Conservation (phyloP, 2,888 invertebrate genomes). For the Diloba caeruleocephala region DNA sequence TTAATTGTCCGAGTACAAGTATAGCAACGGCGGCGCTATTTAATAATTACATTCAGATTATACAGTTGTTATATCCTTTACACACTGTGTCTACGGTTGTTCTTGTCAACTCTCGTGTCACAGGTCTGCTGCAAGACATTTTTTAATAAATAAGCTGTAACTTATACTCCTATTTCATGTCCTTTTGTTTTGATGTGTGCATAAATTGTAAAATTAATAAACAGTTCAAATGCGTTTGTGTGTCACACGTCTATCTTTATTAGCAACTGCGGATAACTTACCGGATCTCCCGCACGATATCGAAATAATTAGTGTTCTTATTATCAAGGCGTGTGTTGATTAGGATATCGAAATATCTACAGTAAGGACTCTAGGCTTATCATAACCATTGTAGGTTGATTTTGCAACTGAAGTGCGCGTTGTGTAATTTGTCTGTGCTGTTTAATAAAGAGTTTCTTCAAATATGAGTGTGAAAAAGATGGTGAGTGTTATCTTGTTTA, state of each 20-base stretch:
- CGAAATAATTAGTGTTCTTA: slow-evolving; percentile 47
- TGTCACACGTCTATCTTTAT: slow-evolving; percentile 27
- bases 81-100: no score
- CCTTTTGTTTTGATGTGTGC: no score
- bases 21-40: slow-evolving; percentile 26
- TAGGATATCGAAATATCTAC: slow-evolving; percentile 72
- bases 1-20: slow-evolving; percentile 42
- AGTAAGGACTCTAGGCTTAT: slow-evolving; percentile 64
- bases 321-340: slow-evolving; percentile 68
- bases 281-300: slow-evolving; percentile 44
- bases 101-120: no score
- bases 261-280: slow-evolving; percentile 36
- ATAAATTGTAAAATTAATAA: no score
- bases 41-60: slow-evolving; percentile 35
- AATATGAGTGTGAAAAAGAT: slow-evolving; percentile 53
- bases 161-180: no score
- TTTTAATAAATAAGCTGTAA: no score
- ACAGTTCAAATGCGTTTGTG: slow-evolving; percentile 27
- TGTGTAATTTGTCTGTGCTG: slow-evolving; percentile 53
- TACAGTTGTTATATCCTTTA: no score
- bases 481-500: slow-evolving; percentile 38
- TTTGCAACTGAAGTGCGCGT: slow-evolving; percentile 70
- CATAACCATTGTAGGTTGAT: slow-evolving; percentile 68
- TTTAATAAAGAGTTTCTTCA: slow-evolving; percentile 53
- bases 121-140: no score